Percentiles rank a stretch among this genome's conserved stretches.
phyloP scores from a whole-genome alignment of 2,113 vertebrate genomes.

The Numida meleagris region DNA sequence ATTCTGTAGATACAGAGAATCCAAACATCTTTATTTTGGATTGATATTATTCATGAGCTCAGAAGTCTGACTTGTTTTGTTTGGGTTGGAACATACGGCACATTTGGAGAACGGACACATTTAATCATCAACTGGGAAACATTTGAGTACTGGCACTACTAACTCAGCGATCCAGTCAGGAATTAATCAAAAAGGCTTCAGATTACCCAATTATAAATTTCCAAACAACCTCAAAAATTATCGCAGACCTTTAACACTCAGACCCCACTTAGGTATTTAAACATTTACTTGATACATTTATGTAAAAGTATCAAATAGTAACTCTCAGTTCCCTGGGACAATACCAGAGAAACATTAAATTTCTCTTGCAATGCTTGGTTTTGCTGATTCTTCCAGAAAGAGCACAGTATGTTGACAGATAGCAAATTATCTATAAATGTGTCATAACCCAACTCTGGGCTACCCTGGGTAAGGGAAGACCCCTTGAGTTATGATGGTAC shows the following conservation, averaged over 20 bases:
- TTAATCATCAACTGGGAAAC: background rate
- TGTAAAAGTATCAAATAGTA: background rate
- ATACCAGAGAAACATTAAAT: background rate
- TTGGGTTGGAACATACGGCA: fast-evolving
- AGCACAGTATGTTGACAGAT: background rate
- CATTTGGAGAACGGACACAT: background rate
- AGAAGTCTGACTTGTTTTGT: background rate
- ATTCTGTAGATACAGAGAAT: background rate
- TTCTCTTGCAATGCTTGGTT: background rate
- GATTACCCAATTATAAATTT: background rate
- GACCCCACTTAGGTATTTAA: background rate
- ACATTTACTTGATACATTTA: background rate
- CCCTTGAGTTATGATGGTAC: background rate
- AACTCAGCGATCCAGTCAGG: background rate
- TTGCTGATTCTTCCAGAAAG: background rate
- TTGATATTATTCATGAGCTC: background rate
- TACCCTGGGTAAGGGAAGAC: background rate
- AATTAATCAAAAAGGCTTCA: background rate
- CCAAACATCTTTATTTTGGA: background rate
- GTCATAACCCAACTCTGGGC: background rate
- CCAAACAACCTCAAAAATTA: background rate
- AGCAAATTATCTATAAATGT: background rate
- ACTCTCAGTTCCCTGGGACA: background rate
- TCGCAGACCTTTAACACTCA: fast-evolving
- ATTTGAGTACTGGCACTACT: background rate